These are phyloP conservation scores for Cynopterus brachyotis DNA, from an alignment of 2,113 vertebrate species.

Conservation along the genomic window DNA sequence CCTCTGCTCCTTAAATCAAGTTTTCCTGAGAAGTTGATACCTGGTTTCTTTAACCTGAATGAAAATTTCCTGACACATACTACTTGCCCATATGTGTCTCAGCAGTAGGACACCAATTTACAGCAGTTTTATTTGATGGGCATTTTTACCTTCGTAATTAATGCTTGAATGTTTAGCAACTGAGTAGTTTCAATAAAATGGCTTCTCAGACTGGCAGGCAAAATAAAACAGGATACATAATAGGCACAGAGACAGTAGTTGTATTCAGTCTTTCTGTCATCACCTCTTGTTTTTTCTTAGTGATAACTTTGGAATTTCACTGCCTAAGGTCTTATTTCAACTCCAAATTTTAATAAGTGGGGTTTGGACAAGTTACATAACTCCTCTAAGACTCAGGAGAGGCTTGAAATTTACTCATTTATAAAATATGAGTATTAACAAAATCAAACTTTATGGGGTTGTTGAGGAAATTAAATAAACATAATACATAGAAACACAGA, in stretches of 20 bases:
- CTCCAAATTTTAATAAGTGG: not conserved
- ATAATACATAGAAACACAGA: not conserved
- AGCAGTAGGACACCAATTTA: not conserved
- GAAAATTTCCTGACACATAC: not conserved
- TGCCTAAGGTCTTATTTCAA: not conserved
- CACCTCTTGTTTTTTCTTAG: not conserved
- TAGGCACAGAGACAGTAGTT: not conserved
- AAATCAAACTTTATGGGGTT: not conserved
- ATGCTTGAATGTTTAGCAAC: not conserved
- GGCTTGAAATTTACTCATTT: not conserved
- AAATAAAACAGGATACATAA: not conserved
- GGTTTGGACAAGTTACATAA: not conserved
- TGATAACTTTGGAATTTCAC: not conserved
- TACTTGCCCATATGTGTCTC: not conserved
- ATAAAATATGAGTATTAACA: not conserved
- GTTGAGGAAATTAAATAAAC: not conserved
- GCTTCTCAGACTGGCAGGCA: not conserved
- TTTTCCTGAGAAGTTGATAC: not conserved
- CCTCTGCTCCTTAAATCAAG: not conserved
- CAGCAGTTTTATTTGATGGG: not conserved
- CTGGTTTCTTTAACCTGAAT: not conserved
- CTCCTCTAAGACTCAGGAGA: not conserved
- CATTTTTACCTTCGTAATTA: constrained; percentile 37
- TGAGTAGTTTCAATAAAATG: not conserved
- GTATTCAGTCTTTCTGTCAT: not conserved